Evolutionary conservation across 2,888 invertebrate species (phyloP).

Genomic region (Apotomis capreana): DNA sequence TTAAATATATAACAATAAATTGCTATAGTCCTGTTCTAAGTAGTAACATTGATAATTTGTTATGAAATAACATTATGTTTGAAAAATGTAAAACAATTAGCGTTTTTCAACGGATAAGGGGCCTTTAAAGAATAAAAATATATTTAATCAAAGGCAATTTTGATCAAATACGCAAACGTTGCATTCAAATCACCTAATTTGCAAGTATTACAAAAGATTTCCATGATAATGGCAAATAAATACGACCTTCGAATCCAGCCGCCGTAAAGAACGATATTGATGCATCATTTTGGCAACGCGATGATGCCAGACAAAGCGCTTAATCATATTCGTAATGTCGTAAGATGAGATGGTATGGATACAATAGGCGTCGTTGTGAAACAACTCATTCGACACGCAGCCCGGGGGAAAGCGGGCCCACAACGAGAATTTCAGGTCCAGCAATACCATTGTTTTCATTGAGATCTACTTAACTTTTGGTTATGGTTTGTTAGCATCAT

Average conservation of each 20-base stretch:
- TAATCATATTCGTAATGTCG: conserved; percentile 79
- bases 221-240: conserved; percentile 34
- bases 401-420: conserved; percentile 78
- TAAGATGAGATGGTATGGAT: conserved; percentile 77
- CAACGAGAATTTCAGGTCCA: conserved; percentile 66
- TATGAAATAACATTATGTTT: too few species aligned
- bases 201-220: conserved; percentile 27
- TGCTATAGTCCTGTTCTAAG: too few species aligned
- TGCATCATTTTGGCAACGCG: conserved; percentile 43
- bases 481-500: conserved; percentile 61
- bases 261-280: conserved; percentile 18
- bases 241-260: conserved; percentile 35
- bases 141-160: too few species aligned
- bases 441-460: conserved; percentile 70
- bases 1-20: too few species aligned
- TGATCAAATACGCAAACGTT: background rate
- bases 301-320: conserved; percentile 75
- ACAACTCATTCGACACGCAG: conserved; percentile 74
- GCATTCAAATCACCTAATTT: conserved; percentile 17
- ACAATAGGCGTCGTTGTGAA: conserved; percentile 79
- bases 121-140: too few species aligned
- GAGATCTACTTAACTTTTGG: conserved; percentile 60
- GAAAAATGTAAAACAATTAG: too few species aligned
- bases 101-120: too few species aligned
- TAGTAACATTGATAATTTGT: too few species aligned